These are phyloP conservation scores for Callocephalon fimbriatum DNA, from an alignment of 2,113 vertebrate species.

Conservation along the genomic window DNA sequence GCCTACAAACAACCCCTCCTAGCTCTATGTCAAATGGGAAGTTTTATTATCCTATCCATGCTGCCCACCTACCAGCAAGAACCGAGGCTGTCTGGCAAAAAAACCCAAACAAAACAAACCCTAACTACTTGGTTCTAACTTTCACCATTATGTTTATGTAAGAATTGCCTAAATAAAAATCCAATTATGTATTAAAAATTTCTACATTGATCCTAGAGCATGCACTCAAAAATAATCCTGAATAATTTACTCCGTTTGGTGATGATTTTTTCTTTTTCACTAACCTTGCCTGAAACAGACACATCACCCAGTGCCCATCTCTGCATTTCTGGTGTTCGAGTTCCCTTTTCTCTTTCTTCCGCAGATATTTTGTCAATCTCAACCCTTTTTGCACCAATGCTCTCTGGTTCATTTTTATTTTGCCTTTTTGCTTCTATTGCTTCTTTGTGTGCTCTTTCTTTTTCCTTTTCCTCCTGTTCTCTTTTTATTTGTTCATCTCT, in stretches of 20 bases:
- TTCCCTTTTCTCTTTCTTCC: conserved; percentile 72
- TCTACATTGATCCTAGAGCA: neutral
- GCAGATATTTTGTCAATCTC: conserved; percentile 62
- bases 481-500: conserved; percentile 66
- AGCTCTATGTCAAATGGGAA: neutral
- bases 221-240: neutral
- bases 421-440: conserved; percentile 67
- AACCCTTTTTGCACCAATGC: conserved; percentile 64
- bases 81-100: neutral
- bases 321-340: conserved; percentile 63
- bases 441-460: conserved; percentile 66
- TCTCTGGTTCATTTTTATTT: conserved; percentile 69
- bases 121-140: neutral
- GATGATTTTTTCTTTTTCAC: neutral
- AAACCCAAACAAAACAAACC: neutral
- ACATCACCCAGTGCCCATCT: conserved; percentile 41
- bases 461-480: conserved; percentile 68
- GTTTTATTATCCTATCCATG: neutral
- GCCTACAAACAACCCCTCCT: neutral
- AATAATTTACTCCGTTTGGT: neutral
- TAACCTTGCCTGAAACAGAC: conserved; percentile 70
- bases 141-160: neutral
- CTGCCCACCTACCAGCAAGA: neutral
- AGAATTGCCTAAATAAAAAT: neutral
- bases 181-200: neutral